These are phyloP conservation scores for Symphodus melops DNA, from an alignment of 2,113 vertebrate genomes.

Conservation along the genomic window DNA sequence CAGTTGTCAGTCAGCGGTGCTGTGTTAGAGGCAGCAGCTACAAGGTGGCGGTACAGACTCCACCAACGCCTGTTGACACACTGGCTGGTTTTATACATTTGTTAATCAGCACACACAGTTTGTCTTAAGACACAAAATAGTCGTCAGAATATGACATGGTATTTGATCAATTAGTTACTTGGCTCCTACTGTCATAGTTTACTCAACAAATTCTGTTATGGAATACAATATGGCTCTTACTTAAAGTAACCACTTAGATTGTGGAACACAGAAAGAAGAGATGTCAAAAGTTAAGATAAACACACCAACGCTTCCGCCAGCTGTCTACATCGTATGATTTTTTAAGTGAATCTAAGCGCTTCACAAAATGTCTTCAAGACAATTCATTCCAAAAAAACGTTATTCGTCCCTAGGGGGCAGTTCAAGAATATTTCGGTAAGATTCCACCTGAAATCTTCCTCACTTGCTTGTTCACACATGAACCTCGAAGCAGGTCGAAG, in stretches of 20 bases:
- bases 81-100: conserved; percentile 6
- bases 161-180: background rate
- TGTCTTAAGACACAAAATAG: background rate
- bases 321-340: background rate
- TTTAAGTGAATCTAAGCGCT: background rate
- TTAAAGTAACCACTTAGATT: background rate
- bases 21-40: conserved; percentile 14
- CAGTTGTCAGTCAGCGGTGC: conserved; percentile 43
- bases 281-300: background rate
- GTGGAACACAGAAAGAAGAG: background rate
- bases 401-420: too few relatives aligned
- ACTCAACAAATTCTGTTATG: background rate
- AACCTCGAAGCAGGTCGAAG: too few relatives aligned
- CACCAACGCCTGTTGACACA: background rate
- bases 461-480: too few relatives aligned
- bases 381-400: too few relatives aligned
- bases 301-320: background rate
- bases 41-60: background rate
- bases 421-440: too few relatives aligned
- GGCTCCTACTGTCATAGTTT: background rate
- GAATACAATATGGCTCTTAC: background rate
- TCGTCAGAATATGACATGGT: background rate
- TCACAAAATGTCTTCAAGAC: too few relatives aligned
- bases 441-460: too few relatives aligned
- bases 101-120: background rate